These are phyloP conservation scores for Enhydra lutris DNA, from an alignment of 2,113 vertebrate species.

Conservation along the genomic window DNA sequence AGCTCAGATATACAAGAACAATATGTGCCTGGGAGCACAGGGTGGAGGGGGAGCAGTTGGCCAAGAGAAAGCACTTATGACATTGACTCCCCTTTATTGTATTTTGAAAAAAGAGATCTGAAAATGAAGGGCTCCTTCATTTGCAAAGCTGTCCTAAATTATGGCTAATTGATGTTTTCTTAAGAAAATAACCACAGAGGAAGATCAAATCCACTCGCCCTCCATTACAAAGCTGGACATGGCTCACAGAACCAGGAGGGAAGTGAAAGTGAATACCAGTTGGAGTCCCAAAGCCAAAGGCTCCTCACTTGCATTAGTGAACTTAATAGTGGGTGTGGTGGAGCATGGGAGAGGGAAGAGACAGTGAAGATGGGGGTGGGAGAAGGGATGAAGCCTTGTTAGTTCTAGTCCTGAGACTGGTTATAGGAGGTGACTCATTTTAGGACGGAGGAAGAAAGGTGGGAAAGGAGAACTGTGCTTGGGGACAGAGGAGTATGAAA, in stretches of 20 bases:
- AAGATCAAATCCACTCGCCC: not conserved
- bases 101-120: not conserved
- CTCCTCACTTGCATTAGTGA: not conserved
- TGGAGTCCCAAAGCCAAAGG: not conserved
- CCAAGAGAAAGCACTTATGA: not conserved
- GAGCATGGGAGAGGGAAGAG: not conserved
- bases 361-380: fast-evolving
- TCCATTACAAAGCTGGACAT: not conserved
- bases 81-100: not conserved
- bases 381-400: too few relatives aligned
- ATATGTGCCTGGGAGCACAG: not conserved
- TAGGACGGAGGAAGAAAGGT: not conserved
- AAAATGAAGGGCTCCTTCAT: slow-evolving; percentile 8
- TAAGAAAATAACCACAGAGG: not conserved
- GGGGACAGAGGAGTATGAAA: not conserved
- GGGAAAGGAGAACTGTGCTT: not conserved
- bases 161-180: not conserved
- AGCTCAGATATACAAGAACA: not conserved
- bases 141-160: slow-evolving; percentile 11
- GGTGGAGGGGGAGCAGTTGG: not conserved
- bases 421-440: not conserved
- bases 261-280: not conserved
- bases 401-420: not conserved
- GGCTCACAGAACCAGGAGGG: not conserved
- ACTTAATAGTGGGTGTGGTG: not conserved